Evolutionary conservation across 2,888 invertebrate genomes (phyloP).

Genomic region (Orthosia gothica): DNA sequence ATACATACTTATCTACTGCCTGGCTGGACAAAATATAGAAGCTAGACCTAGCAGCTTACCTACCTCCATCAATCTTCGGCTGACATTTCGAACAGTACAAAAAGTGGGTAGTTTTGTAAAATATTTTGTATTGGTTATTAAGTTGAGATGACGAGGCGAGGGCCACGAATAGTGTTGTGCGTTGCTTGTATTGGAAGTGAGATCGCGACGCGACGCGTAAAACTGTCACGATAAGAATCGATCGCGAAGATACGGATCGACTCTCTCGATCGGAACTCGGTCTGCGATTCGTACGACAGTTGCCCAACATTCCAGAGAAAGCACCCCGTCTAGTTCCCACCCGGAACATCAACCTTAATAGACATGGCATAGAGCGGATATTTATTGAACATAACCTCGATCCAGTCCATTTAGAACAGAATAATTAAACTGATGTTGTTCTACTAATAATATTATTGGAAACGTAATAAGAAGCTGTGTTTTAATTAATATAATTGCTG

Average conservation of each 20-base stretch:
- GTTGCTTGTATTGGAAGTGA: slow-evolving; percentile 77
- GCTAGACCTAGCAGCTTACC: slow-evolving; percentile 39
- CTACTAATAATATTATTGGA: slow-evolving; percentile 72
- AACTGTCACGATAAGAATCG: slow-evolving; percentile 89
- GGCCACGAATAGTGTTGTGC: slow-evolving; percentile 63
- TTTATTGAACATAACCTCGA: slow-evolving; percentile 58
- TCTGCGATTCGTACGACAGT: slow-evolving; percentile 78
- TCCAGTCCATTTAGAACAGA: slow-evolving; percentile 67
- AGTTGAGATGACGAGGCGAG: slow-evolving; percentile 61
- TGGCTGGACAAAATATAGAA: slow-evolving; percentile 50
- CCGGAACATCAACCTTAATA: slow-evolving; percentile 74
- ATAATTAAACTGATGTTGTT: slow-evolving; percentile 72
- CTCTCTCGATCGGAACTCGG: slow-evolving; percentile 77
- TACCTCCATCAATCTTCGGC: slow-evolving; percentile 57
- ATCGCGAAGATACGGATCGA: slow-evolving; percentile 85
- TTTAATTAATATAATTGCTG: slow-evolving; percentile 64
- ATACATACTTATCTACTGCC: slow-evolving; percentile 53
- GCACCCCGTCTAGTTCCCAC: slow-evolving; percentile 69
- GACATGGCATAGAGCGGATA: slow-evolving; percentile 70
- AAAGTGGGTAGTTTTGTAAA: slow-evolving; percentile 56
- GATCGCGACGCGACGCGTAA: slow-evolving; percentile 86
- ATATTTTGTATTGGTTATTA: slow-evolving; percentile 57
- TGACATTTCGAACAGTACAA: slow-evolving; percentile 54
- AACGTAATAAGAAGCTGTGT: slow-evolving; percentile 62
- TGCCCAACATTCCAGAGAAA: slow-evolving; percentile 82